These are phyloP conservation scores for Ramphastos sulfuratus DNA, from an alignment of 2,113 vertebrate species.

Conservation along the genomic window DNA sequence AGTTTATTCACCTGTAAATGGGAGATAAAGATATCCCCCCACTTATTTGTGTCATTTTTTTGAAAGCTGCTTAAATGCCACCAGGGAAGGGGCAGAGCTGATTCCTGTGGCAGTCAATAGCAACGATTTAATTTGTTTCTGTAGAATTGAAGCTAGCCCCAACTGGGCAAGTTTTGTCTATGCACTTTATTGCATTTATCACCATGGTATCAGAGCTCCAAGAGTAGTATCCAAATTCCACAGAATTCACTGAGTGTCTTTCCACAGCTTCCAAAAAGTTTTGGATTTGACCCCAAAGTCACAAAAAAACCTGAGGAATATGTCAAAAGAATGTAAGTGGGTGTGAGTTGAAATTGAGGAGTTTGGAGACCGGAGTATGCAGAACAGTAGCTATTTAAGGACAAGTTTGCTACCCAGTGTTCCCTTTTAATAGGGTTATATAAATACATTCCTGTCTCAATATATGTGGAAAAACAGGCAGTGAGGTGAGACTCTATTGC, in stretches of 20 bases:
- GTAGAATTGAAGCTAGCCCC: background rate
- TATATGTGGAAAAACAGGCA: constrained; percentile 71
- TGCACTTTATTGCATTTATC: constrained; percentile 58
- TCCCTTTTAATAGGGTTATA: constrained; percentile 73
- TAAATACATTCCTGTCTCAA: constrained; percentile 66
- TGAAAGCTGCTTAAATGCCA: background rate
- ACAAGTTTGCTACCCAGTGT: constrained; percentile 31
- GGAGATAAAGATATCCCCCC: background rate
- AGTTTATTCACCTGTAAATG: background rate
- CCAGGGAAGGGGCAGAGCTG: background rate
- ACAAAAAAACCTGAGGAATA: constrained; percentile 52
- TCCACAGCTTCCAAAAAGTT: constrained; percentile 56
- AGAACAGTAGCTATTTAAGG: constrained; percentile 74
- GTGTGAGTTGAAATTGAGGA: constrained; percentile 69
- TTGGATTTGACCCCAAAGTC: constrained; percentile 50
- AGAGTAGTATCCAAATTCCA: constrained; percentile 48
- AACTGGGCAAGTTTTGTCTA: constrained; percentile 16
- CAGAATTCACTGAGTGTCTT: constrained; percentile 51
- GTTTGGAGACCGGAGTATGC: constrained; percentile 47
- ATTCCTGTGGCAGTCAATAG: background rate
- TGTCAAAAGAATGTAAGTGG: constrained; percentile 72
- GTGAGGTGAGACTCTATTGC: constrained; percentile 66
- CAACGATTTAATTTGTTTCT: constrained; percentile 15
- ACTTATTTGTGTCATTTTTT: background rate
- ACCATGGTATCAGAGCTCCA: constrained; percentile 37